Base-by-base conservation (phyloP, 2,888 invertebrate genomes). In the Himalopsyche kuldschensis region DNA sequence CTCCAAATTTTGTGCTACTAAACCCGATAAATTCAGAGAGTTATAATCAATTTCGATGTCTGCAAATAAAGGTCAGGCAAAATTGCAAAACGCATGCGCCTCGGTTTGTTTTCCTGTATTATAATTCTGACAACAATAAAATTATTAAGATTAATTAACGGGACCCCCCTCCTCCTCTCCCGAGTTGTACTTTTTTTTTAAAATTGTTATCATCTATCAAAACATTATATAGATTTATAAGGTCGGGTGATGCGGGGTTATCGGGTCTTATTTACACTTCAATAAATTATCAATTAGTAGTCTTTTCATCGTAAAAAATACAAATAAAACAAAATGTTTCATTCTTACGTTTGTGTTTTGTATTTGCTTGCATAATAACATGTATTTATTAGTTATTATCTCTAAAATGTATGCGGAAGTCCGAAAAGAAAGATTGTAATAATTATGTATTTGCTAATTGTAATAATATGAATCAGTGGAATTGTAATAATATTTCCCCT, bases 201-300 rank as follows among this genome's bases (percentile, higher is more conserved):
- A 20, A 55, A 8, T 55, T 55, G 55, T 55, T 5, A 55, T 55
- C 55, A 20, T 55, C 55, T 55, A 20, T 55, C 3, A 55, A 55
- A 55, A 55, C 55, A 20, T 48, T 48, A 20, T 55, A 24, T 6
- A 55, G 55, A 55, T 55, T 55, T 55, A n/a, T 55, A 55, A 55
- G 55, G 55, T 55, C 55, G 55, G 55, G 41, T 41, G 41, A 41
- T 41, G 41, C 69, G 79, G 46, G 82, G 82, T 82, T 82, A 82
- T 82, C 82, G 10, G 17, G 17, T 8, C 75, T 79, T 27, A 82
- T 82, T 75, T 41, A 41, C 55, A 79, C 75, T 69, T 15, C 75
- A 82, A 75, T 75, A 79, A 82, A 79, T 82, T 79, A 82, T 82
- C 82, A 82, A 82, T 82, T 75, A 82, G 79, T 79, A 55, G 79